These are phyloP conservation scores for Eupeodes corollae DNA, from an alignment of 1,140 invertebrate species.

Conservation along the genomic window DNA sequence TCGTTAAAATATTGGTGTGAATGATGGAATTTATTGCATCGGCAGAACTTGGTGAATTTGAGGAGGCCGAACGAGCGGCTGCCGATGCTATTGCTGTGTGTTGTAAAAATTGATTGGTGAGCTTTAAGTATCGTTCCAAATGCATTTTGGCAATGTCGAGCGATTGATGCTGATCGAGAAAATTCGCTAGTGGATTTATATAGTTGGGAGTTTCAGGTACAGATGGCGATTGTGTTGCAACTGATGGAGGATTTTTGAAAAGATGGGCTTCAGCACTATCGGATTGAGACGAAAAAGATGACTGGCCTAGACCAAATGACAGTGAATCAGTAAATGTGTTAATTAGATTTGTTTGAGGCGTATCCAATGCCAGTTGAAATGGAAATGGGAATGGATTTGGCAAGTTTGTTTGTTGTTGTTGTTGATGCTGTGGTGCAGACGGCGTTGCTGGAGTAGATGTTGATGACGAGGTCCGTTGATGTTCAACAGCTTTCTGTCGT, in stretches of 20 bases:
- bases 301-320: background rate
- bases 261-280: too few relatives aligned
- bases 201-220: background rate
- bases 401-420: background rate
- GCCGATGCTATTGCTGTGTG: constrained; percentile 1
- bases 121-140: constrained; percentile 8
- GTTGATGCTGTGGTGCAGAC: background rate
- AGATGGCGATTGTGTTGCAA: background rate
- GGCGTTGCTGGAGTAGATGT: background rate
- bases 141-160: constrained; percentile 7
- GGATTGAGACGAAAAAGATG: too few relatives aligned
- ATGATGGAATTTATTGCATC: constrained; percentile 5
- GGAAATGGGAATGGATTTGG: background rate
- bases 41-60: background rate
- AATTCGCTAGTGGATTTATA: constrained; percentile 2
- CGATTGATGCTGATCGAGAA: constrained; percentile 3
- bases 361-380: background rate
- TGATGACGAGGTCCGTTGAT: background rate
- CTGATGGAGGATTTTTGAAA: background rate
- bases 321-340: background rate
- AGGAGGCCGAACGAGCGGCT: background rate
- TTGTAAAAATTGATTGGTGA: constrained; percentile 9
- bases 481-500: background rate
- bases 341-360: background rate
- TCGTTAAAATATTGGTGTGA: constrained; percentile 4